Base-by-base conservation (phyloP, 2,113 vertebrate species). In the Abramis brama region DNA sequence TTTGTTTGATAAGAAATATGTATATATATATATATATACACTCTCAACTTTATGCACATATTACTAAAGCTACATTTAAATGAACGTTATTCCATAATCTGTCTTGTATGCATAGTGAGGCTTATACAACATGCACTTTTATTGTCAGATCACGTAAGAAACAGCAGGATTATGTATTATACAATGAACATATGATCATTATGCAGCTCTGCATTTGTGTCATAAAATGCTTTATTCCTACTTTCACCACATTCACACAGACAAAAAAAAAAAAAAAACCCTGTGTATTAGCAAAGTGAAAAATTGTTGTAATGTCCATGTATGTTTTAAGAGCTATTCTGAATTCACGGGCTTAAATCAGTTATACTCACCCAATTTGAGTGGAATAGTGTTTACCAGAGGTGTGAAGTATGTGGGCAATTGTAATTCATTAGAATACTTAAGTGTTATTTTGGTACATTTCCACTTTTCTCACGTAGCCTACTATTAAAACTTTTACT, bases 1-100 rank as follows among this genome's bases (percentile, higher is more conserved):
- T 92, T 91, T 91, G 89, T 88, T 85, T 17, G 57, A 71, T 64
- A 87, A 91, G 85, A 90, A 89, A 91, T 43, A 43, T 43, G 5
- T 39, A n/a, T 59, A 60, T 3, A n/a, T 2, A 15, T 43, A 43
- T 43, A 43, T 2, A 43, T 39, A 39, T 39, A n/a, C 27, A 27
- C 19, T 71, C 30, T 33, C 17, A 36, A 36, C 8, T 30, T 4
- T 21, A 5, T 21, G 17, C 3, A 68, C 27, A 30, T 33, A 17
- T 17, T 8, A 68, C 13, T 33, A 33, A 68, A 68, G 55, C 52
- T 55, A 66, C 2, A 33, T 68, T 68, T 33, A 19, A 68, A 68
- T 19, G 0, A 9, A 10, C 4, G 21, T 10, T 4, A 39, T 21
- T 70, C 17, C 8, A 57, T 78, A 23, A 19, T 57, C 11, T 12